These are phyloP conservation scores for Psittacula echo DNA, from an alignment of 2,797 vertebrate species.

Conservation along the genomic window DNA sequence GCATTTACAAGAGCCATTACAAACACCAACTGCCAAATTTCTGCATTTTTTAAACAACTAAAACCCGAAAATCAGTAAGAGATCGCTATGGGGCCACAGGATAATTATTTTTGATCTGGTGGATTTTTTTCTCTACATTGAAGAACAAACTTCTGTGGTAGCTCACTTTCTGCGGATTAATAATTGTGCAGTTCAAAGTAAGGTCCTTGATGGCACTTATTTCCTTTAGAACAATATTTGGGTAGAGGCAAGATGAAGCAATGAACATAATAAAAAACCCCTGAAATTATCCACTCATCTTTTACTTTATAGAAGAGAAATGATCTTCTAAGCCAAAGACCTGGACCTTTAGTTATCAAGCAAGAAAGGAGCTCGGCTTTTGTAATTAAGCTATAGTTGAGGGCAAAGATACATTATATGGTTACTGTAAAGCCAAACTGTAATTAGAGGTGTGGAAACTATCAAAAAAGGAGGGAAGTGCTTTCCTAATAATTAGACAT, in stretches of 20 bases:
- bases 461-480: background rate
- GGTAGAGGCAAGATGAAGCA: background rate
- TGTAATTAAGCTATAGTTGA: background rate
- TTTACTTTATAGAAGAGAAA: background rate
- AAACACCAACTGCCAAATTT: background rate
- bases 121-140: background rate
- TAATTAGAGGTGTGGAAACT: background rate
- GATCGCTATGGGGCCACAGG: background rate
- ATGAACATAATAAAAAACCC: slow-evolving; percentile 15
- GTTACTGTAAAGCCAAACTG: background rate
- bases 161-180: background rate
- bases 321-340: background rate
- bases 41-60: background rate
- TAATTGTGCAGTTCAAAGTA: background rate
- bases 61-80: background rate
- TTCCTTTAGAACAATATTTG: background rate
- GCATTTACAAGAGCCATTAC: background rate
- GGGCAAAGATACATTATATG: background rate
- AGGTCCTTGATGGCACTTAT: background rate
- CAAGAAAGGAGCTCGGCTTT: background rate
- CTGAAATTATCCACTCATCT: background rate
- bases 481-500: background rate
- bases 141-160: background rate
- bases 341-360: background rate
- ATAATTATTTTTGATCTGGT: background rate